These are phyloP conservation scores for Cryptophagus acutangulus DNA, from an alignment of 2,888 invertebrate genomes.

Conservation along the genomic window DNA sequence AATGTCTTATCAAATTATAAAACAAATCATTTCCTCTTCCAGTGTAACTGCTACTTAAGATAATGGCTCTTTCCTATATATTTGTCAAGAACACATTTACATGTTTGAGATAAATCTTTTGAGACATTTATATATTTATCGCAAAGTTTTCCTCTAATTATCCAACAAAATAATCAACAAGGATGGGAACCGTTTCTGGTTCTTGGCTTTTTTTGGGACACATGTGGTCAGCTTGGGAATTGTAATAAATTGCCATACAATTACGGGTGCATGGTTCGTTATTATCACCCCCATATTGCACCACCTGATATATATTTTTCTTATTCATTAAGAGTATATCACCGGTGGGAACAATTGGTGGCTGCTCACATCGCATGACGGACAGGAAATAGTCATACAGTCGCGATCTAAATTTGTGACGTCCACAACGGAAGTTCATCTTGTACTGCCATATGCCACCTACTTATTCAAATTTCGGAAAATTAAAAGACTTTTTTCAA, in stretches of 20 bases:
- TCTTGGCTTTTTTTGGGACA: no score
- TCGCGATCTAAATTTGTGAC: slow-evolving; percentile 39
- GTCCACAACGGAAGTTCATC: slow-evolving; percentile 38
- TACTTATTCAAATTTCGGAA: no score
- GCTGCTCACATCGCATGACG: slow-evolving; percentile 44
- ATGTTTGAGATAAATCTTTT: no score
- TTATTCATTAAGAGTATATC: slow-evolving; percentile 41
- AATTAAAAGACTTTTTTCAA: no score
- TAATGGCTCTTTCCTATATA: slow-evolving; percentile 23
- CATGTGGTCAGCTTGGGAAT: no score
- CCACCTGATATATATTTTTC: slow-evolving; percentile 36
- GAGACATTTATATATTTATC: no score
- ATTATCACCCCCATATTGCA: slow-evolving; percentile 22
- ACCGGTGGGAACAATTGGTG: slow-evolving; percentile 35
- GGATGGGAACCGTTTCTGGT: no score
- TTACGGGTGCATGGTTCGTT: no score
- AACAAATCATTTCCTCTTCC: slow-evolving; percentile 26
- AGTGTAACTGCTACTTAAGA: slow-evolving; percentile 30
- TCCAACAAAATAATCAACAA: no score
- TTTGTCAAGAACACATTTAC: no score
- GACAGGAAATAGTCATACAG: slow-evolving; percentile 42
- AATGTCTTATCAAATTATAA: slow-evolving; percentile 31
- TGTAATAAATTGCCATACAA: slow-evolving; percentile 20
- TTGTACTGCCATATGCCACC: slow-evolving; percentile 41
- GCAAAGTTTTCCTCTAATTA: no score